Percentiles rank a stretch among this genome's conserved stretches.
Conservation (phyloP, 2,113 vertebrate species). For the Formicarius rufipectus region DNA sequence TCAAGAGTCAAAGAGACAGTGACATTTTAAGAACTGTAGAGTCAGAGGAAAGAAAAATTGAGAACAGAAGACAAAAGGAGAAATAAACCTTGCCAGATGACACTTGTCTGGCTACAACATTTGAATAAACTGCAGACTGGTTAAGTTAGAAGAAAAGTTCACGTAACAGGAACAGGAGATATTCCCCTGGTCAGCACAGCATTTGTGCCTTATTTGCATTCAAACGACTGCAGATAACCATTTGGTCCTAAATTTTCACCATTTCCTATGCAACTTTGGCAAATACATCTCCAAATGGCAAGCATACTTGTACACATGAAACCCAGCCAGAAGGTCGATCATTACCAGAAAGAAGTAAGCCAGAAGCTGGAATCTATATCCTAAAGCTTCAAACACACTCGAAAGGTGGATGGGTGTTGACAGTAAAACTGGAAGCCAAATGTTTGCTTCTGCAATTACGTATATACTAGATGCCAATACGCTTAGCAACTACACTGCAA, state of each 20-base stretch:
- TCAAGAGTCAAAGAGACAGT: neutral
- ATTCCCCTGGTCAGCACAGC: neutral
- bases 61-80: neutral
- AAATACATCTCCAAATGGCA: neutral
- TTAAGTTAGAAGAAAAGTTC: neutral
- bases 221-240: neutral
- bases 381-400: conserved; percentile 66
- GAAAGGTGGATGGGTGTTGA: conserved; percentile 63
- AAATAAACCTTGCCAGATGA: neutral
- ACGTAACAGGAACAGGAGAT: neutral
- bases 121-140: neutral
- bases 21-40: neutral
- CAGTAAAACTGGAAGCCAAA: conserved; percentile 36
- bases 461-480: conserved; percentile 34
- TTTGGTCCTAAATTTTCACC: neutral
- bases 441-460: conserved; percentile 67
- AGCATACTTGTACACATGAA: neutral
- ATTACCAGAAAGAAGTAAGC: neutral
- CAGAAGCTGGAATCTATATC: conserved; percentile 57
- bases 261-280: neutral
- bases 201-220: neutral
- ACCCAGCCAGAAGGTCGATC: neutral
- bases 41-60: neutral
- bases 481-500: conserved; percentile 56
- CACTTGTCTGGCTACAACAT: neutral